These are phyloP conservation scores for Sphecodes monilicornis DNA, from an alignment of 2,888 invertebrate species.

Conservation along the genomic window DNA sequence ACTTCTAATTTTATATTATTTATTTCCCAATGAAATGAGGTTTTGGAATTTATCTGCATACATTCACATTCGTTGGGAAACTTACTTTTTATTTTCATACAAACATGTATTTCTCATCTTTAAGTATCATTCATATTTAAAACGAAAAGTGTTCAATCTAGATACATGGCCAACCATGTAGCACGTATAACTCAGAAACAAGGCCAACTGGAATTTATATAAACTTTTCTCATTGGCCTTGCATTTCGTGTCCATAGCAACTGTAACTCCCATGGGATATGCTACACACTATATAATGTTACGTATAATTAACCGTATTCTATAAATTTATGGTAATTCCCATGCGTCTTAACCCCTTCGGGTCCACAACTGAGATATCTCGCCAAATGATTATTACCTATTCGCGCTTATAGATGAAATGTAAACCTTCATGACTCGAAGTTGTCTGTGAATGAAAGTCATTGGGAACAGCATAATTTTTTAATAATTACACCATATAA, in stretches of 20 bases:
- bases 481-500: too few species aligned
- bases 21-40: neutral
- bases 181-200: neutral
- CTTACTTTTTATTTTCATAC: neutral
- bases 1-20: neutral
- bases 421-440: neutral
- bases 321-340: slow-evolving; percentile 3
- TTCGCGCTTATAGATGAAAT: neutral
- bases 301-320: neutral
- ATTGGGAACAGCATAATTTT: too few species aligned
- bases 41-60: neutral
- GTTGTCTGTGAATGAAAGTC: too few species aligned
- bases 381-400: neutral
- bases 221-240: neutral
- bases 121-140: neutral
- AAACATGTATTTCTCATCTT: neutral
- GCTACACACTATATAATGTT: neutral
- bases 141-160: neutral
- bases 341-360: neutral
- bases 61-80: neutral
- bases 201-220: neutral
- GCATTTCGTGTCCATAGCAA: neutral
- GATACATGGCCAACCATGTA: neutral
- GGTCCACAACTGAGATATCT: neutral
- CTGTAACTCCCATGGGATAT: neutral